A percentile compares a stretch with the other conserved stretches of the same genome.
Evolutionary conservation across 2,888 invertebrate species (phyloP).

Genomic region (Melieria picta): DNA sequence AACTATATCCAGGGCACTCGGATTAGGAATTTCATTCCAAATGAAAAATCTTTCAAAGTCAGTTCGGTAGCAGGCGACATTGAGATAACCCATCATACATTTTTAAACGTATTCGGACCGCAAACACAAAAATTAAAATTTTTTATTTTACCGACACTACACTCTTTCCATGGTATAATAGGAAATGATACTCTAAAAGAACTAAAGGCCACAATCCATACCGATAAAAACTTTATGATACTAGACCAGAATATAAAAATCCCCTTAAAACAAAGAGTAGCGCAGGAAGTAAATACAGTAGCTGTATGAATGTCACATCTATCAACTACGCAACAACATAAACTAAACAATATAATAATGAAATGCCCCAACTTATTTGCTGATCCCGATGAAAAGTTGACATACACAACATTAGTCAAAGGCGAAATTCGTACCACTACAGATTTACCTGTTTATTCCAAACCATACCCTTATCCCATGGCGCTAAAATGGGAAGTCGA

Average conservation of each 20-base stretch:
- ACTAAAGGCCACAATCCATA: neutral
- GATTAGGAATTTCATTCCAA: slow-evolving; percentile 16
- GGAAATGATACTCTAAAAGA: too few species aligned
- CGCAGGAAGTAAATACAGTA: neutral
- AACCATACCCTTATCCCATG: too few species aligned
- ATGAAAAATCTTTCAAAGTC: slow-evolving; percentile 23
- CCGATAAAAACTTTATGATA: slow-evolving; percentile 2
- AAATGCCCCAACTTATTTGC: slow-evolving; percentile 5
- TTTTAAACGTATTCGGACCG: neutral
- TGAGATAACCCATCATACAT: slow-evolving; percentile 26
- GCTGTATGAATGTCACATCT: neutral
- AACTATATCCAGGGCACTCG: slow-evolving; percentile 21
- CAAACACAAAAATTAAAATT: neutral
- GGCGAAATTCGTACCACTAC: neutral
- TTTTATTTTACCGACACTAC: too few species aligned
- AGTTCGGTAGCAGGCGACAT: slow-evolving; percentile 22
- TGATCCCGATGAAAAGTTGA: neutral
- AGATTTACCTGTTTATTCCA: neutral
- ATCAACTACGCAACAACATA: neutral
- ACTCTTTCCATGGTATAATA: neutral
- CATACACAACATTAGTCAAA: neutral
- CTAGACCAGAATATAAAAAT: neutral
- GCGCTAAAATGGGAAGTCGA: too few species aligned
- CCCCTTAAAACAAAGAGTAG: neutral
- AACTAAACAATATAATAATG: neutral